phyloP scores from a whole-genome alignment of 1,140 invertebrate species.

The Matsumurasca onukii region DNA sequence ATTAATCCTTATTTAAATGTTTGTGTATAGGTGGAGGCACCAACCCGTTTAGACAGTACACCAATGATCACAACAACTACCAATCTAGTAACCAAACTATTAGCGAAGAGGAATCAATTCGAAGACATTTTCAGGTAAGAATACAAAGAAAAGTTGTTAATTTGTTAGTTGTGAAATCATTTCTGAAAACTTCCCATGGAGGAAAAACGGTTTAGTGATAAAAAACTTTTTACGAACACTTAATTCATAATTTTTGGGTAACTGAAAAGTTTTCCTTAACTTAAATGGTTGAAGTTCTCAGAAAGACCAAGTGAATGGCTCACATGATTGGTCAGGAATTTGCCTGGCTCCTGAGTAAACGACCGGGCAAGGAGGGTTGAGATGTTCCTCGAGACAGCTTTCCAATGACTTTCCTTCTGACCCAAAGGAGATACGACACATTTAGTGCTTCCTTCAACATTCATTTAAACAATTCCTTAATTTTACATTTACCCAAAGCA shows the following conservation, averaged over 20 bases:
- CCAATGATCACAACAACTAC: conserved; percentile 20
- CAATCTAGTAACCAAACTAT: not conserved
- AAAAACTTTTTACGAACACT: not conserved
- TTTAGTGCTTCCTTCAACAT: too few species aligned
- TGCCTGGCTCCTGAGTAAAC: too few species aligned
- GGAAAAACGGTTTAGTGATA: conserved; percentile 1
- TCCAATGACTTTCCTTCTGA: too few species aligned
- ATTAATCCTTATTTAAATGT: not conserved
- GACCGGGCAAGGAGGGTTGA: too few species aligned
- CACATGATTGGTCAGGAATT: not conserved
- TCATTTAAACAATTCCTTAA: too few species aligned
- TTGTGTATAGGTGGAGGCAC: conserved; percentile 23
- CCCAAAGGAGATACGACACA: too few species aligned
- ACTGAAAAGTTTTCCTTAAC: conserved; percentile 3
- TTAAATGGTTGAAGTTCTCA: not conserved
- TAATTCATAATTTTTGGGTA: too few species aligned
- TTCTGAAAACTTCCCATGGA: not conserved
- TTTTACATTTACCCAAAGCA: too few species aligned
- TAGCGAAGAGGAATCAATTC: conserved; percentile 35
- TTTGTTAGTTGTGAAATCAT: not conserved
- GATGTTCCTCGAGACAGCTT: too few species aligned
- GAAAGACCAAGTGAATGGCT: not conserved
- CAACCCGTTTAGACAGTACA: conserved; percentile 29
- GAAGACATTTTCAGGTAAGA: conserved; percentile 37
- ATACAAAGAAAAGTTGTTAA: not conserved